Conservation (phyloP, 2,113 vertebrate species). For the Sander vitreus region DNA sequence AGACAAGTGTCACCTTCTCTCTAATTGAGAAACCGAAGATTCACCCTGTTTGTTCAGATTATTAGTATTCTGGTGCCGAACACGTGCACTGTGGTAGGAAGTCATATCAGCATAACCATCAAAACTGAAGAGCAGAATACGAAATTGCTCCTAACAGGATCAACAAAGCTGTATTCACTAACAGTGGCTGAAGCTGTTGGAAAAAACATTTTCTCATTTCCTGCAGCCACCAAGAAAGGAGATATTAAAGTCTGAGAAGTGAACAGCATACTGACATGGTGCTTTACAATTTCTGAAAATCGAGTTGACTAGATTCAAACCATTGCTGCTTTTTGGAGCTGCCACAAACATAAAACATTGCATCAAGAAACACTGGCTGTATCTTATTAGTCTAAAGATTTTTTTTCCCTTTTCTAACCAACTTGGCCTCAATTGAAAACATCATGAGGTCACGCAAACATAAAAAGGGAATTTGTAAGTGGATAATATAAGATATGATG, state of each 20-base stretch:
- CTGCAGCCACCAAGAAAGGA: conserved; percentile 35
- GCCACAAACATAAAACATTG: conserved; percentile 21
- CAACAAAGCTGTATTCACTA: conserved; percentile 43
- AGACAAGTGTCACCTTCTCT: conserved; percentile 57
- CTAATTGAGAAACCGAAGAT: conserved; percentile 53
- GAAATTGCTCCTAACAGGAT: conserved; percentile 39
- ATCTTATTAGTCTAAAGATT: conserved; percentile 5
- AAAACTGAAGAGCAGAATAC: conserved; percentile 59
- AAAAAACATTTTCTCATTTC: conserved; percentile 50
- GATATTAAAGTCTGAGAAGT: conserved; percentile 44
- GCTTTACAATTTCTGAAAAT: conserved; percentile 30
- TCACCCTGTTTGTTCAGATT: conserved; percentile 42
- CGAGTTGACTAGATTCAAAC: conserved; percentile 23
- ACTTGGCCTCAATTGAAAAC: conserved; percentile 9
- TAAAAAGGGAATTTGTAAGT: neutral
- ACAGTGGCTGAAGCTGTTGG: conserved; percentile 18
- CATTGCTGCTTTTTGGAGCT: conserved; percentile 6
- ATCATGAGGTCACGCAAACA: conserved; percentile 9
- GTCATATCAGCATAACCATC: conserved; percentile 69
- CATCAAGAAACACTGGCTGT: neutral
- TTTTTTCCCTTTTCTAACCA: neutral
- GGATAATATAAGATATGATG: neutral
- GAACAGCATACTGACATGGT: conserved; percentile 34
- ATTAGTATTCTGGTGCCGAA: conserved; percentile 60
- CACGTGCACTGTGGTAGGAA: conserved; percentile 41